phyloP scores from a whole-genome alignment of 1,140 invertebrate species.

The Drosophila obscura region DNA sequence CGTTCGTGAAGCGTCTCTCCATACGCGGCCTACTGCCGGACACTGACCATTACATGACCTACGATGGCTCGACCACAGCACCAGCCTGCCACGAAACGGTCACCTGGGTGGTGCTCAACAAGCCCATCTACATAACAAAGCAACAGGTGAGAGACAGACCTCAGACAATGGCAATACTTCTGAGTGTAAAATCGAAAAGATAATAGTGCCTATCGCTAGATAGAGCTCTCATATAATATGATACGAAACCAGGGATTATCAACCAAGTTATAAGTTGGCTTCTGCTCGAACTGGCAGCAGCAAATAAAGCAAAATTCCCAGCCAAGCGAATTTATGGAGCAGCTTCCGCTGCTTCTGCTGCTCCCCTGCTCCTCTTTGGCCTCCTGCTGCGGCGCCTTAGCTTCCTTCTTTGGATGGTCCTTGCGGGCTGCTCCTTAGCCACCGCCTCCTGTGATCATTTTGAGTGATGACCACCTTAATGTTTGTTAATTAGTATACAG shows the following conservation, averaged over 20 bases:
- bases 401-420: too few relatives aligned
- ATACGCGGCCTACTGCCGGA: slow-evolving; percentile 94
- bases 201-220: neutral
- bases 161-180: too few relatives aligned
- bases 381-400: too few relatives aligned
- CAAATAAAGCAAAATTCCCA: too few relatives aligned
- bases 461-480: slow-evolving; percentile 58
- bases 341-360: too few relatives aligned
- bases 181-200: neutral
- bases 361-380: too few relatives aligned
- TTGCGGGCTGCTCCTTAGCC: too few relatives aligned
- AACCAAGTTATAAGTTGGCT: too few relatives aligned
- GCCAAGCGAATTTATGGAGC: too few relatives aligned
- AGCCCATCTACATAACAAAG: slow-evolving; percentile 97
- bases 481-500: slow-evolving; percentile 63
- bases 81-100: slow-evolving; percentile 96
- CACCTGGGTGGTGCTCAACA: slow-evolving; percentile 98
- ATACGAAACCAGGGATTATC: too few relatives aligned
- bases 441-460: slow-evolving; percentile 11
- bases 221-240: too few relatives aligned
- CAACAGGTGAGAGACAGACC: slow-evolving; percentile 89
- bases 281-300: too few relatives aligned
- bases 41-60: slow-evolving; percentile 98
- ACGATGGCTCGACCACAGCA: slow-evolving; percentile 97
- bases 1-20: slow-evolving; percentile 91